phyloP scores from a whole-genome alignment of 1,140 invertebrate genomes.

The Atta cephalotes region DNA sequence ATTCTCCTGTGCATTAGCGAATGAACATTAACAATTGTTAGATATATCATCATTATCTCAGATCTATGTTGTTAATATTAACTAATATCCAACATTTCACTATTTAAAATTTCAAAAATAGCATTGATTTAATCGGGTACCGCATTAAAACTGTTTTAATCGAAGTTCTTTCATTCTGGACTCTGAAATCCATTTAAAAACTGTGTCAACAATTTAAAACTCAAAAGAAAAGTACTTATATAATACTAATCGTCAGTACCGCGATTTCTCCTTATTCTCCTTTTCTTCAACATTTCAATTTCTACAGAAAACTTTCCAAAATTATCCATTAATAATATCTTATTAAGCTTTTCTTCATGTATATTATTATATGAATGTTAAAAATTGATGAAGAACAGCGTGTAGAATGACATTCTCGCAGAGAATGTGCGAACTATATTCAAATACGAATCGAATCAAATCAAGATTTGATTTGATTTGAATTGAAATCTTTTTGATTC shows the following conservation, averaged over 20 bases:
- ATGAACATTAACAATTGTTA: neutral
- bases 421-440: too few relatives aligned
- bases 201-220: neutral
- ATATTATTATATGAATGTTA: neutral
- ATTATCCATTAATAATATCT: neutral
- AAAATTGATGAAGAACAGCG: neutral
- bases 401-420: neutral
- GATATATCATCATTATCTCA: neutral
- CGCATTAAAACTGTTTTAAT: neutral
- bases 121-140: neutral
- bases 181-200: neutral
- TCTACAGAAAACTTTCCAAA: neutral
- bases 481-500: too few relatives aligned
- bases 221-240: constrained; percentile 18
- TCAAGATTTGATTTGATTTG: too few relatives aligned
- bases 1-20: neutral
- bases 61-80: neutral
- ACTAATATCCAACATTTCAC: neutral
- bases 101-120: neutral
- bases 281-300: neutral
- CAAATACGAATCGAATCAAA: too few relatives aligned
- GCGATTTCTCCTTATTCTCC: neutral
- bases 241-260: neutral
- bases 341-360: neutral
- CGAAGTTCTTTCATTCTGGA: neutral